A percentile compares a stretch with the other conserved stretches of the same genome.
Conservation (phyloP, 2,888 invertebrate species). For the Scelioninae gen. 2 region DNA sequence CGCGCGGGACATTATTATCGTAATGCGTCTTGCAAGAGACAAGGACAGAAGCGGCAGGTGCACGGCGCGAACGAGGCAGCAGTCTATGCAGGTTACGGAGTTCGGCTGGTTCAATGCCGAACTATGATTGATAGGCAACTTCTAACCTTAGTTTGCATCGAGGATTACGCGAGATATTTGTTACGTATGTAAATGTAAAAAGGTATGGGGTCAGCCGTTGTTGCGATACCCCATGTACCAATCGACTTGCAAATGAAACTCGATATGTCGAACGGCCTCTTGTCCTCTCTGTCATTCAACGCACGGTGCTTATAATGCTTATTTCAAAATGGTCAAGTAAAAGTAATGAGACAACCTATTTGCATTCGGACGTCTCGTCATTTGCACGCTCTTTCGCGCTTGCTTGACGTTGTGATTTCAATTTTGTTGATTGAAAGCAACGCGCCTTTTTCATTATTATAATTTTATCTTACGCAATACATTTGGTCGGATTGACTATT, state of each 20-base stretch:
- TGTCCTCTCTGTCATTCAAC: conserved; percentile 55
- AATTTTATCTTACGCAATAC: too few relatives aligned
- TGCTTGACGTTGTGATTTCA: too few relatives aligned
- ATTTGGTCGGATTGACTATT: too few relatives aligned
- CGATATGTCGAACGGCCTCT: conserved; percentile 62
- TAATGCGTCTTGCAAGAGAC: conserved; percentile 38
- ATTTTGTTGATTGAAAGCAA: too few relatives aligned
- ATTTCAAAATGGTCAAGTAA: conserved; percentile 51
- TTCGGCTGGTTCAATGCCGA: conserved; percentile 72
- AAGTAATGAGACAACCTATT: conserved; percentile 53
- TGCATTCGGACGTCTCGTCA: too few relatives aligned
- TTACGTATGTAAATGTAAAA: conserved; percentile 66
- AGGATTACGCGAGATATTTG: conserved; percentile 67
- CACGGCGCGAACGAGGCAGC: conserved; percentile 28
- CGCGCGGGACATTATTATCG: conserved; percentile 44
- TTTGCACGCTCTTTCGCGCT: too few relatives aligned
- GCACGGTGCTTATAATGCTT: conserved; percentile 43
- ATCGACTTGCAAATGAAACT: conserved; percentile 68
- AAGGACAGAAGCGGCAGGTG: conserved; percentile 41
- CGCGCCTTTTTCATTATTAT: too few relatives aligned
- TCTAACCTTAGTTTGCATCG: conserved; percentile 72
- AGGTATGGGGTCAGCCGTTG: conserved; percentile 60
- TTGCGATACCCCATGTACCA: conserved; percentile 60
- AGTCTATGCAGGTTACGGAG: conserved; percentile 55
- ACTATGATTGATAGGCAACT: conserved; percentile 72